Evolutionary conservation across 2,888 invertebrate genomes (phyloP), one percentile per base, ranked within the genome.

Genomic region (Mimachlamys varia): DNA sequence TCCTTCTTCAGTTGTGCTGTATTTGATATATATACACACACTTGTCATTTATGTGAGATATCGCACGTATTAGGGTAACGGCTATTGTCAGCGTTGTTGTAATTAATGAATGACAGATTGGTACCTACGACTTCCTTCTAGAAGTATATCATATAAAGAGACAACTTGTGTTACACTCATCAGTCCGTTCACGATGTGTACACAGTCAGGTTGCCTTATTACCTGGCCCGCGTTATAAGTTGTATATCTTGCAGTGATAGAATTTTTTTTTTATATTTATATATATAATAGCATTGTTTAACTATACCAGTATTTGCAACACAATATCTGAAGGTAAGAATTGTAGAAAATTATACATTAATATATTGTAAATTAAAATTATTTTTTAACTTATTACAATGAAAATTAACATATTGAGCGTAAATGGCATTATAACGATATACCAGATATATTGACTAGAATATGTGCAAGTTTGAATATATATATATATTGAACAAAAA

Each of bases 21-120:
- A 33, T 76, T 76, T 76, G 76, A 76, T 76, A 76, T 76, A 76
- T 76, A 76, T 15, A 76, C 76, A 27, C 12, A 76, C 76, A 76
- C n/a, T n/a, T 76, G 76, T 76, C 76, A 76, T 76, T 76, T 76
- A 76, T 76, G 76, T 76, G 76, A 76, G 33, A 33, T 27, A 76
- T 76, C 19, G 76, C 76, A 76, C 76, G 76, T 76, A 76, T 76
- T 76, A 76, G 76, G 76, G 76, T 76, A 76, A 76, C 76, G 76
- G 27, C 76, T 22, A 76, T 76, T 76, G 76, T 76, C 76, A 76
- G 13, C 13, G 33, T 22, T 76, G 27, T 33, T 76, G 76, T 76
- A 76, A 76, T 76, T 76, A 76, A 76, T 76, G 76, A 76, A 76
- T 76, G 76, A 76, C 22, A 76, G 76, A 76, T 76, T 13, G 76